Conservation (phyloP, 2,113 vertebrate species). For the Mesocricetus auratus region DNA sequence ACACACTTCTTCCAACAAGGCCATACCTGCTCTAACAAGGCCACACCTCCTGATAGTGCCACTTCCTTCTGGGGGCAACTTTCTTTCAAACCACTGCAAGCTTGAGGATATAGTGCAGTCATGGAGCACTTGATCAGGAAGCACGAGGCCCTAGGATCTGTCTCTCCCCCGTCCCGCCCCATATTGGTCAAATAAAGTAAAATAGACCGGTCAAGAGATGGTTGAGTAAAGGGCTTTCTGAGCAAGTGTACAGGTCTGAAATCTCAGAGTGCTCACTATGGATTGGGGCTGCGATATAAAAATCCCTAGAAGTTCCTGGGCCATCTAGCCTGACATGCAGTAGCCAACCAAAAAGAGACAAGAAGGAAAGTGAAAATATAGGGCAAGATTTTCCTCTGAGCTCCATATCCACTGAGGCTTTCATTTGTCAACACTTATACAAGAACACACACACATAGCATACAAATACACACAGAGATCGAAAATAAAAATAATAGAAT, state of each 20-base stretch:
- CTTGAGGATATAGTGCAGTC: background rate
- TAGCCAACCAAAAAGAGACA: background rate
- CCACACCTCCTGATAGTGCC: background rate
- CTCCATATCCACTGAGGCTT: background rate
- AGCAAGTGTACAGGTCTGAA: background rate
- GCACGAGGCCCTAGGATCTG: background rate
- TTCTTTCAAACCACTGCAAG: background rate
- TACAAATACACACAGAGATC: background rate
- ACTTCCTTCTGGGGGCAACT: background rate
- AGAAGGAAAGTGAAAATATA: background rate
- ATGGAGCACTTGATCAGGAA: background rate
- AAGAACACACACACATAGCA: background rate
- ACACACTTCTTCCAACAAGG: background rate
- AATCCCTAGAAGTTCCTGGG: background rate
- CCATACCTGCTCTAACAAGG: background rate
- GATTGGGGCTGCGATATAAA: too few relatives aligned
- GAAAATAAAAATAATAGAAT: background rate
- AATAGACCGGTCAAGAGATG: background rate
- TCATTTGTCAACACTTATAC: too few relatives aligned
- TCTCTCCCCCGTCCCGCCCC: fast-evolving
- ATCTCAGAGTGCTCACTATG: background rate
- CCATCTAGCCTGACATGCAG: too few relatives aligned
- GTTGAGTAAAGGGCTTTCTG: background rate
- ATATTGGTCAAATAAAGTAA: background rate
- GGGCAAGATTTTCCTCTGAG: background rate